These are phyloP conservation scores for Steatornis caripensis DNA, from an alignment of 2,113 vertebrate genomes.

Conservation along the genomic window DNA sequence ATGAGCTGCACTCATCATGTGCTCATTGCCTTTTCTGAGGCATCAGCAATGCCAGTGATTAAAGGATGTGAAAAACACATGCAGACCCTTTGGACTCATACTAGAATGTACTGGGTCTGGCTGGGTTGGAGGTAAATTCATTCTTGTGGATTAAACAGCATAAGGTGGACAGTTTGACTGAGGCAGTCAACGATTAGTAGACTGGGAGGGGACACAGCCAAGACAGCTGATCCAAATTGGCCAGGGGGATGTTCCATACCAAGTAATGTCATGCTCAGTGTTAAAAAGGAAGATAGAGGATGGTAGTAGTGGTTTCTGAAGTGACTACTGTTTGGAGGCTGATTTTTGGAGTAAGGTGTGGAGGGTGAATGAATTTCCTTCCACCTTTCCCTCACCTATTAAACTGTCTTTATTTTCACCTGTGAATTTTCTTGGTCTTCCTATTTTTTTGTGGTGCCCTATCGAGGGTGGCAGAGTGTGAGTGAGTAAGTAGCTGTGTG, in stretches of 20 bases:
- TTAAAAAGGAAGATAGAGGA: background rate
- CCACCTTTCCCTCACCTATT: background rate
- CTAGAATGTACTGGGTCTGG: background rate
- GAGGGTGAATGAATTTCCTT: no score
- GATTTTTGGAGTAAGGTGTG: no score
- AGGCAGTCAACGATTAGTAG: background rate
- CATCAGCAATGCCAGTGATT: rapidly evolving
- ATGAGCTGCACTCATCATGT: background rate
- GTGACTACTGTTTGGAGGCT: background rate
- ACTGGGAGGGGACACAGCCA: background rate
- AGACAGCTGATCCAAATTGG: background rate
- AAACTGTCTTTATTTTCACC: background rate
- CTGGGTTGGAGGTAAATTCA: background rate
- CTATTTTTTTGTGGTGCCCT: background rate
- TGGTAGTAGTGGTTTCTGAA: background rate
- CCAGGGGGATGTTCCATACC: background rate
- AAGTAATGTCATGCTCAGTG: background rate
- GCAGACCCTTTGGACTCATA: background rate
- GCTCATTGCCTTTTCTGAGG: background rate
- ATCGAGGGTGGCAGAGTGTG: rapidly evolving
- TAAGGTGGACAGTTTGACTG: background rate
- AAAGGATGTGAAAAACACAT: background rate
- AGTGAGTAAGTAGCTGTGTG: background rate
- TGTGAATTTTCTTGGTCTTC: background rate
- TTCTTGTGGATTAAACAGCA: background rate